These are phyloP conservation scores for Chalcis sispes DNA, from an alignment of 2,888 invertebrate species.

Conservation along the genomic window DNA sequence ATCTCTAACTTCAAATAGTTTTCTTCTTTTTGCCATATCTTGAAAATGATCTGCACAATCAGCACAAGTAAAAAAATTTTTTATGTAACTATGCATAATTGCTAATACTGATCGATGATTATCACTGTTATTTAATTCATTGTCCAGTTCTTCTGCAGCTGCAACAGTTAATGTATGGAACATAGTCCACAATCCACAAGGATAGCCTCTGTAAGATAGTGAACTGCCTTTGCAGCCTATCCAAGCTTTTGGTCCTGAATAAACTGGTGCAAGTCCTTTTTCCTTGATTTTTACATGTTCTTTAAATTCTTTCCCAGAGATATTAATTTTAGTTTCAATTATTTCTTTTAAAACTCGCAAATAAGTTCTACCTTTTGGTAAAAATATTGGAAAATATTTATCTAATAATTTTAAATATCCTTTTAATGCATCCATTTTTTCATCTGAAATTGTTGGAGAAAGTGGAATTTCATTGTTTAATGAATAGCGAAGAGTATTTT, in stretches of 20 bases:
- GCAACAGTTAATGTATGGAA: slow-evolving; percentile 95
- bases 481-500: slow-evolving; percentile 89
- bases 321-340: slow-evolving; percentile 77
- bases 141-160: slow-evolving; percentile 61
- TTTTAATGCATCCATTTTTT: slow-evolving; percentile 84
- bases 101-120: slow-evolving; percentile 82
- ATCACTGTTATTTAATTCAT: slow-evolving; percentile 60
- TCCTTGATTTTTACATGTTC: slow-evolving; percentile 79
- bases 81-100: slow-evolving; percentile 92
- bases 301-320: slow-evolving; percentile 81
- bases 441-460: slow-evolving; percentile 82
- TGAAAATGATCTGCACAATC: slow-evolving; percentile 94
- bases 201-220: slow-evolving; percentile 87
- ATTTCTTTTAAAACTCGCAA: slow-evolving; percentile 78
- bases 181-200: slow-evolving; percentile 96
- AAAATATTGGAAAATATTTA: slow-evolving; percentile 88
- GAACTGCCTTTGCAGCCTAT: slow-evolving; percentile 90
- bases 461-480: slow-evolving; percentile 90
- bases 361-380: slow-evolving; percentile 78
- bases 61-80: slow-evolving; percentile 94
- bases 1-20: slow-evolving; percentile 83
- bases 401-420: slow-evolving; percentile 84
- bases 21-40: slow-evolving; percentile 86
- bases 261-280: slow-evolving; percentile 78
- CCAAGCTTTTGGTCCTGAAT: slow-evolving; percentile 79